Base-by-base conservation (phyloP, 2,888 invertebrate genomes). In the Leucophenga montana region DNA sequence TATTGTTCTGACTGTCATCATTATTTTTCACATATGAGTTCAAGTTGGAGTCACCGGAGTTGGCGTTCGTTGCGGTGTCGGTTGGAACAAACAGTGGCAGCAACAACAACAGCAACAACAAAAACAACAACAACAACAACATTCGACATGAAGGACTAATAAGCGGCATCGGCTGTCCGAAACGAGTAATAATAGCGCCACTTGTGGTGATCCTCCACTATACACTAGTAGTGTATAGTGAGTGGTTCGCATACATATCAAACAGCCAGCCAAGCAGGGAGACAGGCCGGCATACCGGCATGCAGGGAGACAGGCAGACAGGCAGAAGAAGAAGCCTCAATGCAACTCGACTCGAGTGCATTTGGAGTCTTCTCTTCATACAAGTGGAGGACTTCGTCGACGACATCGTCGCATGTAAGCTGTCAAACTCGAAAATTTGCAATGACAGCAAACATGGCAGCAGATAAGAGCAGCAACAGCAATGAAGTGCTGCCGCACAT, bases 371-470 rank as follows among this genome's bases (percentile, higher is more conserved):
- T 71, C 57, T n/a, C 67, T 65, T 66, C 53, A 62, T 67, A 31
- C 8, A 66, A 57, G 70, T 66, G 39, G 66, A 64, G 31, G n/a
- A 33, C 67, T 44, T 53, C 67, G 14, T 14, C 61, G 56, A 65
- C 73, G 46, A 62, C 70, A 66, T 71, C 75, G 73, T 74, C 75
- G 77, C 85, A 83, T 86, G 85, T 86, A 83, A 86, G 84, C 86
- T 86, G 85, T 86, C 85, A 86, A 86, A 85, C 83, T 85, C 83
- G 82, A 85, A 86, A 86, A 86, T 86, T 86, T 86, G 85, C 85
- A 85, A 84, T 85, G 85, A 86, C 85, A 86, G 85, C 85, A 80
- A 85, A 86, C 86, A 86, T 85, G 85, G 85, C 76, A 76, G 16
- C 22, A 64, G 67, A 70, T 68, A 68, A 68, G 76, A 61, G 53